Percentiles rank a stretch among this genome's conserved stretches.
Evolutionary conservation across 2,797 vertebrate genomes (phyloP).

Genomic region (Antennarius maculatus): DNA sequence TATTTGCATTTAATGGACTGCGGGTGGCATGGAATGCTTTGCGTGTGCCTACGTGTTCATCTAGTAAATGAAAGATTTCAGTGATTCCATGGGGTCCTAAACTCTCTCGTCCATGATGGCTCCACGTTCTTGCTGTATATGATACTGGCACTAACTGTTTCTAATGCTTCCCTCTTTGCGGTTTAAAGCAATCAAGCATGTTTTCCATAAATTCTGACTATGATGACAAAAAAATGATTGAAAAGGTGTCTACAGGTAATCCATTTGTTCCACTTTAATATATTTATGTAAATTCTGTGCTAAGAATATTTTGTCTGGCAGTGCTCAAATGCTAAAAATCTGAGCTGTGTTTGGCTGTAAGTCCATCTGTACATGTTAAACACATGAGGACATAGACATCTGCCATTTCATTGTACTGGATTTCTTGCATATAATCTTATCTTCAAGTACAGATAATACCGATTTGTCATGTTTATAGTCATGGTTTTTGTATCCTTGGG

Average conservation of each 20-base stretch:
- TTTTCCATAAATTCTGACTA: constrained; percentile 1
- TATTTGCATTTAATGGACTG: background rate
- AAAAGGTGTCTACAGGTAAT: background rate
- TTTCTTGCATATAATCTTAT: too few species aligned
- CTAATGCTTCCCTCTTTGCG: background rate
- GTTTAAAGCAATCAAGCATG: constrained; percentile 4
- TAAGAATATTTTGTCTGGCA: background rate
- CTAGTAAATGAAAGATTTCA: too few species aligned
- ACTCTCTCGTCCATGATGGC: too few species aligned
- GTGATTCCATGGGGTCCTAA: too few species aligned
- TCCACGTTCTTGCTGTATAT: too few species aligned
- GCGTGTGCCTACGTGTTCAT: background rate
- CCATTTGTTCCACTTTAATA: background rate
- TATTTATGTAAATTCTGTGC: constrained; percentile 12
- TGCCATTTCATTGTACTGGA: too few species aligned
- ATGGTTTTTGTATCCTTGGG: background rate
- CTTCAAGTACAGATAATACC: too few species aligned
- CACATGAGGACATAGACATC: too few species aligned
- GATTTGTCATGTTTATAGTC: background rate
- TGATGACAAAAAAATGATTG: background rate
- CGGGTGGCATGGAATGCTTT: background rate
- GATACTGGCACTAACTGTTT: too few species aligned
- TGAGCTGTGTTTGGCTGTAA: background rate
- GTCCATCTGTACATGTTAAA: background rate
- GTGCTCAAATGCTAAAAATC: constrained; percentile 1